phyloP scores from a whole-genome alignment of 2,797 vertebrate genomes.

The Spea hammondii region DNA sequence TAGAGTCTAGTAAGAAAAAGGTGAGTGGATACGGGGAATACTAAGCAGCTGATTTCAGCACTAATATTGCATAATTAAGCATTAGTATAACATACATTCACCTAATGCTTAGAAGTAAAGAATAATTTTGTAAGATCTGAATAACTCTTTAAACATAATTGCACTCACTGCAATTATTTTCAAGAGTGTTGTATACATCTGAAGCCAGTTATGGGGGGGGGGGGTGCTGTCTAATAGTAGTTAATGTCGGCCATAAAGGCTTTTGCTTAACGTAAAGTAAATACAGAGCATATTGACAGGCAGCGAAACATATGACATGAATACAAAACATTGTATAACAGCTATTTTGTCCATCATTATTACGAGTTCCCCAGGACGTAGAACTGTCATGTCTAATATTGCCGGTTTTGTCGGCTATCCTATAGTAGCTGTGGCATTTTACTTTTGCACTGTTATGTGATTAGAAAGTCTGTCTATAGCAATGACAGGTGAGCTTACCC shows the following conservation, averaged over 20 bases:
- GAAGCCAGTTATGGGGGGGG: not conserved
- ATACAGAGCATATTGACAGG: too few species aligned
- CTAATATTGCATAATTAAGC: conserved; percentile 29
- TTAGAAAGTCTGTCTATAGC: conserved; percentile 13
- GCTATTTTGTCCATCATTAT: conserved; percentile 7
- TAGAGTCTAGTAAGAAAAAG: conserved; percentile 18
- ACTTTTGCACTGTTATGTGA: conserved; percentile 5
- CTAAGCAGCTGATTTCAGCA: conserved; percentile 29
- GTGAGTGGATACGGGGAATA: conserved; percentile 18
- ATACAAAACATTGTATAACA: not conserved
- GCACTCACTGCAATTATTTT: not conserved
- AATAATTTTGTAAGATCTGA: conserved; percentile 8
- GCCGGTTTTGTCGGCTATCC: conserved; percentile 14
- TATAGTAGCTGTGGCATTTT: not conserved
- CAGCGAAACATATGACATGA: too few species aligned
- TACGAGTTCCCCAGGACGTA: not conserved
- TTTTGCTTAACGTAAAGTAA: not conserved
- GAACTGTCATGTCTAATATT: conserved; percentile 25
- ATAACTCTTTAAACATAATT: not conserved
- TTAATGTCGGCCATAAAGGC: not conserved
- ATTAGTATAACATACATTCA: conserved; percentile 14
- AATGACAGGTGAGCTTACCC: conserved; percentile 20
- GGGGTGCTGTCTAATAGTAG: not conserved
- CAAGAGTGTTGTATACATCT: not conserved
- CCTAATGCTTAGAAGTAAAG: conserved; percentile 21